These are phyloP conservation scores for Sparus aurata DNA, from an alignment of 2,797 vertebrate species.

Conservation along the genomic window DNA sequence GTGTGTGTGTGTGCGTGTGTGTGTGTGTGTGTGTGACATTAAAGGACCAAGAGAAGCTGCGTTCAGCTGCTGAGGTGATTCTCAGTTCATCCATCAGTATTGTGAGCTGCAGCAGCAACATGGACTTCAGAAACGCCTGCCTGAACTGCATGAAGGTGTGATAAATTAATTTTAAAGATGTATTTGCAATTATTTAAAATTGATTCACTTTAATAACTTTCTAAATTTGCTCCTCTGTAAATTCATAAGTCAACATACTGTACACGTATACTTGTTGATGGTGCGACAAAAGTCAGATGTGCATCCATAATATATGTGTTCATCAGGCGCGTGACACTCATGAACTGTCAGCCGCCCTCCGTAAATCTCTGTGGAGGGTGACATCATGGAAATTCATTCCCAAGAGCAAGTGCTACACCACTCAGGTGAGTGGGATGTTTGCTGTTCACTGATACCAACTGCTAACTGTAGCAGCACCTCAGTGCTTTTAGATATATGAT, in stretches of 20 bases:
- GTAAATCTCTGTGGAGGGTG: constrained; percentile 74
- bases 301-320: constrained; percentile 29
- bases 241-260: not conserved
- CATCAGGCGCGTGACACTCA: constrained; percentile 80
- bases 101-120: constrained; percentile 82
- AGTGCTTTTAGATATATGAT: not conserved
- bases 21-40: constrained; percentile 32
- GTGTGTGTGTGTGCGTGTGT: constrained; percentile 28
- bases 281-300: constrained; percentile 1
- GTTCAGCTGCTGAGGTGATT: constrained; percentile 76
- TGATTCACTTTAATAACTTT: not conserved
- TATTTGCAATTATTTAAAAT: not conserved
- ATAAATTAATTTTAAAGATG: not conserved
- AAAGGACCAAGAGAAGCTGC: constrained; percentile 78
- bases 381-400: constrained; percentile 73
- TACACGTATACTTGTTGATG: not conserved
- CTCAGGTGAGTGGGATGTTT: constrained; percentile 59
- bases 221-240: not conserved
- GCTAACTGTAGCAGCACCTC: constrained; percentile 14
- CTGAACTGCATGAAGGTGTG: constrained; percentile 83
- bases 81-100: constrained; percentile 77
- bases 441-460: constrained; percentile 1
- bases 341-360: constrained; percentile 70
- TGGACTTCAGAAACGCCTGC: constrained; percentile 83
- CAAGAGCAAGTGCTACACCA: constrained; percentile 63